Conservation (phyloP, 2,113 vertebrate genomes). For the Halcyon senegalensis region DNA sequence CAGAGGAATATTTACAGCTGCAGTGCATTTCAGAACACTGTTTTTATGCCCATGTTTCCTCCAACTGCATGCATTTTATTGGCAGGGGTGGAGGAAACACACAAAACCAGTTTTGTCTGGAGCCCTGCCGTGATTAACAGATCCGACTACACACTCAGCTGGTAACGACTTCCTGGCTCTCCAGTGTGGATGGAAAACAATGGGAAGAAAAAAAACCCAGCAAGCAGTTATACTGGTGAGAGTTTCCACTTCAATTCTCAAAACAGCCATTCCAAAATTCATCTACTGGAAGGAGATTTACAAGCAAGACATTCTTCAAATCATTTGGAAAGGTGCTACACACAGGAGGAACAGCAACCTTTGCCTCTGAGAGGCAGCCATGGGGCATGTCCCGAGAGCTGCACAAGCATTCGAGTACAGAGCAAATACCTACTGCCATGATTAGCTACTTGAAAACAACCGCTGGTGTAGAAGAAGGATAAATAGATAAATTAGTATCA, state of each 20-base stretch:
- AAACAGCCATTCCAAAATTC: constrained; percentile 12
- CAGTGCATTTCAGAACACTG: background rate
- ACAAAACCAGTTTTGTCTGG: constrained; percentile 38
- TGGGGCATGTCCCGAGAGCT: background rate
- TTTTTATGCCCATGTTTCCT: constrained; percentile 36
- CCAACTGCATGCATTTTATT: constrained; percentile 24
- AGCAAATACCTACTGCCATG: background rate
- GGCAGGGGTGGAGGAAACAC: constrained; percentile 27
- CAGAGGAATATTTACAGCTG: constrained; percentile 46
- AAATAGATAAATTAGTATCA: background rate
- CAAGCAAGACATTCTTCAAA: background rate
- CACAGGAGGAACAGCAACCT: background rate
- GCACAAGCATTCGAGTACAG: background rate
- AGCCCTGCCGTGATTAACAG: constrained; percentile 14
- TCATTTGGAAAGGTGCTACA: background rate
- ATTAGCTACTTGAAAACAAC: background rate
- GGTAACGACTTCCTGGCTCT: constrained; percentile 49
- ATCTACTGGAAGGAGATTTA: background rate
- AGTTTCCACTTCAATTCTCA: constrained; percentile 42
- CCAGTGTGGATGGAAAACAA: constrained; percentile 16
- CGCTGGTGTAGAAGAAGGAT: background rate
- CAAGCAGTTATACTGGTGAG: background rate
- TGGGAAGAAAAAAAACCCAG: background rate
- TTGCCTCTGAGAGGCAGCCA: background rate
- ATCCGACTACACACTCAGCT: background rate